A percentile compares a stretch with the other conserved stretches of the same genome.
Conservation (phyloP, 2,888 invertebrate species). For the Leptinotarsa peninsularis region DNA sequence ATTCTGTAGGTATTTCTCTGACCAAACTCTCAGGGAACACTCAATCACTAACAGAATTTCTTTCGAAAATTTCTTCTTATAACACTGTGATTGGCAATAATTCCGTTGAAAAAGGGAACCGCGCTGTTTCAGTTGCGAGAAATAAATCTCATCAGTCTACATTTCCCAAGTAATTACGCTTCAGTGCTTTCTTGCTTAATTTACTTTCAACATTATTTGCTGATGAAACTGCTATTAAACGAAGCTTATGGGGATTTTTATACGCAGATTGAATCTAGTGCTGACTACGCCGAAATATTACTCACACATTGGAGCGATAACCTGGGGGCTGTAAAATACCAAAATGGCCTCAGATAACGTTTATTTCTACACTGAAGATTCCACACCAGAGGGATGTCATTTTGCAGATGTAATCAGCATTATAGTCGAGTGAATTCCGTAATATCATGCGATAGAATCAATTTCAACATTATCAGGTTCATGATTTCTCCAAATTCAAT, state of each 20-base stretch:
- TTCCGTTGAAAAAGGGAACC: background rate
- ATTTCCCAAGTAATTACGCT: conserved; percentile 30
- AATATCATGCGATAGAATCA: too few species aligned
- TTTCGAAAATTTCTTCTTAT: background rate
- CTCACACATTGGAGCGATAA: conserved; percentile 44
- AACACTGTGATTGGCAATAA: background rate
- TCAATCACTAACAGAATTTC: background rate
- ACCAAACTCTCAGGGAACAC: too few species aligned
- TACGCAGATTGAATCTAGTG: conserved; percentile 44
- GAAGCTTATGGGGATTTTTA: conserved; percentile 45
- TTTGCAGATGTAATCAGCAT: background rate
- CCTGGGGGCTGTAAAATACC: conserved; percentile 39
- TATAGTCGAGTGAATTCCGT: background rate
- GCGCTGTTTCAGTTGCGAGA: background rate
- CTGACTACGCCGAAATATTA: conserved; percentile 43
- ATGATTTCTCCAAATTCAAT: too few species aligned
- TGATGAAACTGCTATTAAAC: conserved; percentile 39
- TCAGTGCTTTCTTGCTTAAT: conserved; percentile 31
- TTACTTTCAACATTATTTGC: conserved; percentile 42
- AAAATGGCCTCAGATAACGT: conserved; percentile 36
- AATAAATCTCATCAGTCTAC: conserved; percentile 17
- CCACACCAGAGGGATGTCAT: background rate
- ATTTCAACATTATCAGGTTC: too few species aligned
- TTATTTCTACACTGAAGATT: conserved; percentile 5
- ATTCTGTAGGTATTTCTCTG: too few species aligned